Evolutionary conservation across 2,113 vertebrate species (phyloP).

Genomic region (Lophura nycthemera): DNA sequence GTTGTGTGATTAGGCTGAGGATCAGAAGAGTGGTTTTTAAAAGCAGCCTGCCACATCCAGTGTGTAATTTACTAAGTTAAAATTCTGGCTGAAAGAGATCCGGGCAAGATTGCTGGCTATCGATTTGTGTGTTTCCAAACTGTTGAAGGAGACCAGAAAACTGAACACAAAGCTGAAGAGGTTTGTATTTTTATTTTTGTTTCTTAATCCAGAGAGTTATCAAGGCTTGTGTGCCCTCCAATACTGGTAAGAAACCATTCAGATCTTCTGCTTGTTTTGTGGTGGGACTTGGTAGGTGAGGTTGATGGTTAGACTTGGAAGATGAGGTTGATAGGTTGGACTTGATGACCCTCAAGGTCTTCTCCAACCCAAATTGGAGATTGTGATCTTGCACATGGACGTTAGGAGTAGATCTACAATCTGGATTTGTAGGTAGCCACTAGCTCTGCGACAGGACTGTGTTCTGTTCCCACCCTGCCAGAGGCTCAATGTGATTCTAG

Average conservation of each 20-base stretch:
- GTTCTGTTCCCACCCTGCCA: neutral
- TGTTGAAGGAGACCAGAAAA: neutral
- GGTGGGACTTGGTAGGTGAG: neutral
- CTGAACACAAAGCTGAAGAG: rapidly evolving
- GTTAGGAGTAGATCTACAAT: neutral
- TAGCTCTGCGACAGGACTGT: neutral
- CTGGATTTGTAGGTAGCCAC: neutral
- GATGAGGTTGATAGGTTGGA: neutral
- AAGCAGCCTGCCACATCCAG: neutral
- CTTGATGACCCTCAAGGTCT: neutral
- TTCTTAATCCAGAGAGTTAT: neutral
- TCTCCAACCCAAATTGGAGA: neutral
- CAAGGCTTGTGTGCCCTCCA: neutral
- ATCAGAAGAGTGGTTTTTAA: neutral
- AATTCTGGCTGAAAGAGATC: neutral
- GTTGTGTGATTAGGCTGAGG: neutral
- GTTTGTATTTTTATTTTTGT: neutral
- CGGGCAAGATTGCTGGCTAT: neutral
- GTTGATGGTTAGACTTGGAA: neutral
- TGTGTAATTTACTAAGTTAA: neutral
- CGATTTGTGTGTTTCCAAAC: neutral
- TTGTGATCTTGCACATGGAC: neutral
- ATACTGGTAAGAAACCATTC: neutral
- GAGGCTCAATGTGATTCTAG: neutral
- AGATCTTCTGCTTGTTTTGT: neutral